phyloP scores from a whole-genome alignment of 2,888 invertebrate species.

The Hypercompe scribonia region DNA sequence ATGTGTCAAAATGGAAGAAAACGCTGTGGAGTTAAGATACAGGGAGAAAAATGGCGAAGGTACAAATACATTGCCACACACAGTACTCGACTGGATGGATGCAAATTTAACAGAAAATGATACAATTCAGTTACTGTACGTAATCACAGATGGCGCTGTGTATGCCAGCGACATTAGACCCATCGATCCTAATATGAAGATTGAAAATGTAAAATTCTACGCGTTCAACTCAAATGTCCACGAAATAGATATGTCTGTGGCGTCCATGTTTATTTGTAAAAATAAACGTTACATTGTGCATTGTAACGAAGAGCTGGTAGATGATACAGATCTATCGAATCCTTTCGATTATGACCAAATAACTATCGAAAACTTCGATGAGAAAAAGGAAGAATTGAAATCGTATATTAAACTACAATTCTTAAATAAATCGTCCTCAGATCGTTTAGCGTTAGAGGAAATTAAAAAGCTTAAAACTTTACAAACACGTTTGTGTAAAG shows the following conservation, averaged over 20 bases:
- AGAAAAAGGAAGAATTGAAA: conserved; percentile 53
- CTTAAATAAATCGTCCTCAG: conserved; percentile 41
- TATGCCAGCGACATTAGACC: not conserved
- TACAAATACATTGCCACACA: conserved; percentile 1
- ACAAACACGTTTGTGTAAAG: conserved; percentile 45
- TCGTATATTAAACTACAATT: conserved; percentile 62
- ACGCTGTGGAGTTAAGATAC: not conserved
- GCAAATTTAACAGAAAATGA: conserved; percentile 3
- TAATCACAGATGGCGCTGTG: conserved; percentile 15
- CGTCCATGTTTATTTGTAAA: conserved; percentile 40
- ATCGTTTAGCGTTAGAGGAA: conserved; percentile 49
- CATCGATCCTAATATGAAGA: conserved; percentile 8
- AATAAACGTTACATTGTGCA: conserved; percentile 52
- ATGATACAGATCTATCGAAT: conserved; percentile 12
- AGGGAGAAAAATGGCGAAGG: not conserved
- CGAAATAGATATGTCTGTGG: conserved; percentile 12
- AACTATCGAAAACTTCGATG: conserved; percentile 46
- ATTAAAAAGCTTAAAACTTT: conserved; percentile 57
- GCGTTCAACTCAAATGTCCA: conserved; percentile 1
- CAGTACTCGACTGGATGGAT: conserved; percentile 6
- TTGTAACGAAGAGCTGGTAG: conserved; percentile 15
- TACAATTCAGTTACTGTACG: conserved; percentile 8
- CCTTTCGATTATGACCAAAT: conserved; percentile 15
- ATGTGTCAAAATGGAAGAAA: conserved; percentile 2
- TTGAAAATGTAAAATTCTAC: conserved; percentile 13